Evolutionary conservation across 2,797 vertebrate genomes (phyloP).

Genomic region (Poecilia picta): DNA sequence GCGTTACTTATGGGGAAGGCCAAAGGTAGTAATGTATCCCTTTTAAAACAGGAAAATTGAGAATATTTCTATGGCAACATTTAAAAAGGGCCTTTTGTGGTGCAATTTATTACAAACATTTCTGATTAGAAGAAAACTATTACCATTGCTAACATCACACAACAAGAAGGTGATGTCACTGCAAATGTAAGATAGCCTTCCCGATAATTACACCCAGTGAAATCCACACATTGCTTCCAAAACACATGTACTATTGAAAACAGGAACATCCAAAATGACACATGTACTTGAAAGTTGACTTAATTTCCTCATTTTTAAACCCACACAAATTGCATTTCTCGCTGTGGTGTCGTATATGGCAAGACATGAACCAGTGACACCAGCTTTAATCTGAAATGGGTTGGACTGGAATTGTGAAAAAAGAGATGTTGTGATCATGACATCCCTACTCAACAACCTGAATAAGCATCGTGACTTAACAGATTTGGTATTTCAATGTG

Average conservation of each 20-base stretch:
- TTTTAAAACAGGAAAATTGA: not conserved
- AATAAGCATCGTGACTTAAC: not conserved
- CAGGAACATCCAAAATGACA: not conserved
- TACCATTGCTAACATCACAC: not conserved
- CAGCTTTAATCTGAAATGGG: not conserved
- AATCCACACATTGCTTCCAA: not conserved
- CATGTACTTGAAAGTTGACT: not conserved
- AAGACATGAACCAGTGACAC: not conserved
- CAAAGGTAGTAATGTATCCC: not conserved
- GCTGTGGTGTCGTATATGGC: not conserved
- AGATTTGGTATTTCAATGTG: constrained; percentile 5
- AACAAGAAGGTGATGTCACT: not conserved
- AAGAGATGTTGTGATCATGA: not conserved
- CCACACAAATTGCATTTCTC: not conserved
- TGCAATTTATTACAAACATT: not conserved
- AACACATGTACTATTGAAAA: not conserved
- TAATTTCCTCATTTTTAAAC: not conserved
- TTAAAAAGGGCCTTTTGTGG: not conserved
- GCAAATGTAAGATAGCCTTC: not conserved
- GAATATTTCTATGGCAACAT: not conserved
- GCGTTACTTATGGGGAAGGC: not conserved
- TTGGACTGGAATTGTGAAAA: not conserved
- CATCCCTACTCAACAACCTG: not conserved
- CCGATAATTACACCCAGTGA: not conserved
- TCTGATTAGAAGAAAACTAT: not conserved